Conservation (phyloP, 2,797 vertebrate species). For the Philypnodon macrostomus region DNA sequence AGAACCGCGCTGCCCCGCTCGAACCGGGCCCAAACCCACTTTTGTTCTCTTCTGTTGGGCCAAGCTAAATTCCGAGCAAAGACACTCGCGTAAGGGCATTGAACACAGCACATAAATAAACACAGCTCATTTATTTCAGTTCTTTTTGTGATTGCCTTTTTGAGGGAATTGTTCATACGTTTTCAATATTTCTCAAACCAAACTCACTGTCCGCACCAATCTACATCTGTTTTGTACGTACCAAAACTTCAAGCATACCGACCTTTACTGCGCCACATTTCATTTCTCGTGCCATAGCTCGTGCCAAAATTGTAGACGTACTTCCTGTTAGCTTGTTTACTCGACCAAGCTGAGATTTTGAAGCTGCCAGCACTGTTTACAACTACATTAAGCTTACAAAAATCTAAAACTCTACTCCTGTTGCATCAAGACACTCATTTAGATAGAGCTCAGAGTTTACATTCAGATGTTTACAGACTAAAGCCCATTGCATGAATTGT, state of each 20-base stretch:
- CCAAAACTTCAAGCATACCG: constrained; percentile 33
- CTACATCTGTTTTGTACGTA: constrained; percentile 14
- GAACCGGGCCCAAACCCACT: constrained; percentile 74
- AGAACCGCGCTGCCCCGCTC: constrained; percentile 73
- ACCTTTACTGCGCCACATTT: constrained; percentile 38
- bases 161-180: constrained; percentile 11
- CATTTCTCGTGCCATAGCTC: constrained; percentile 7
- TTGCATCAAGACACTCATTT: constrained; percentile 20
- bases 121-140: neutral
- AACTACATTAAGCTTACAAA: constrained; percentile 7
- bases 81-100: constrained; percentile 67
- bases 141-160: constrained; percentile 46
- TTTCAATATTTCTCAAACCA: constrained; percentile 38
- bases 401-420: neutral
- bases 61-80: constrained; percentile 78
- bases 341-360: constrained; percentile 35
- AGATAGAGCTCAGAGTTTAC: constrained; percentile 67
- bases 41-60: constrained; percentile 79
- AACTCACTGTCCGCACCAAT: constrained; percentile 1
- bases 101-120: constrained; percentile 63
- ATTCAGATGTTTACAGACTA: constrained; percentile 74
- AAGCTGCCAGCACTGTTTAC: constrained; percentile 67
- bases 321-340: constrained; percentile 46
- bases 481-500: constrained; percentile 29
- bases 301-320: constrained; percentile 48